Evolutionary conservation across 2,113 vertebrate genomes (phyloP).

Genomic region (Amphiprion ocellaris): DNA sequence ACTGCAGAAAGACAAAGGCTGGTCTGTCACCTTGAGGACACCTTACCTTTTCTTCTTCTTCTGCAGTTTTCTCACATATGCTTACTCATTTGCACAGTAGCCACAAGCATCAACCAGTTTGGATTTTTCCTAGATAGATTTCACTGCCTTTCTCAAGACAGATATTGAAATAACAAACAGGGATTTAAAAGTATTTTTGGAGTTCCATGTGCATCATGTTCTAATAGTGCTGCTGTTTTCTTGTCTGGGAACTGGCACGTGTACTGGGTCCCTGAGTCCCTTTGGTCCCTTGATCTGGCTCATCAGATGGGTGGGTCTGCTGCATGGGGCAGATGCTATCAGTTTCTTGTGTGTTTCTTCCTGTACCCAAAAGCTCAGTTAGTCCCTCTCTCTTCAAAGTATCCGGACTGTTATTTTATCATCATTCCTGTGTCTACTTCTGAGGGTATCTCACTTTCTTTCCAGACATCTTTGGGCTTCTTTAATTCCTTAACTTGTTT

Average conservation of each 20-base stretch:
- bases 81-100: background rate
- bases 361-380: slow-evolving; percentile 44
- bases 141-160: background rate
- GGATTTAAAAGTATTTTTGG: background rate
- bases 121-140: background rate
- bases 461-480: slow-evolving; percentile 2
- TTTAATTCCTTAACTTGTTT: background rate
- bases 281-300: slow-evolving; percentile 69
- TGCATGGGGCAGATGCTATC: slow-evolving; percentile 78
- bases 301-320: slow-evolving; percentile 82
- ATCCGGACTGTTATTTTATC: slow-evolving; percentile 13
- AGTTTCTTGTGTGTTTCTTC: slow-evolving; percentile 60
- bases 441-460: slow-evolving; percentile 18
- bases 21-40: background rate
- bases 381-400: slow-evolving; percentile 34
- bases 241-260: background rate
- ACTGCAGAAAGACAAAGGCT: background rate
- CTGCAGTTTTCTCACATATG: background rate
- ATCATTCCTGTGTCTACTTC: background rate
- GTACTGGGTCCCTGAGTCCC: slow-evolving; percentile 52
- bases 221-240: background rate
- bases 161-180: no score
- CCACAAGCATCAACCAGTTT: background rate
- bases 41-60: background rate
- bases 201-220: background rate